A percentile compares a stretch with the other conserved stretches of the same genome.
These are phyloP conservation scores for Crotalus tigris DNA, from an alignment of 2,113 vertebrate species.

Conservation along the genomic window DNA sequence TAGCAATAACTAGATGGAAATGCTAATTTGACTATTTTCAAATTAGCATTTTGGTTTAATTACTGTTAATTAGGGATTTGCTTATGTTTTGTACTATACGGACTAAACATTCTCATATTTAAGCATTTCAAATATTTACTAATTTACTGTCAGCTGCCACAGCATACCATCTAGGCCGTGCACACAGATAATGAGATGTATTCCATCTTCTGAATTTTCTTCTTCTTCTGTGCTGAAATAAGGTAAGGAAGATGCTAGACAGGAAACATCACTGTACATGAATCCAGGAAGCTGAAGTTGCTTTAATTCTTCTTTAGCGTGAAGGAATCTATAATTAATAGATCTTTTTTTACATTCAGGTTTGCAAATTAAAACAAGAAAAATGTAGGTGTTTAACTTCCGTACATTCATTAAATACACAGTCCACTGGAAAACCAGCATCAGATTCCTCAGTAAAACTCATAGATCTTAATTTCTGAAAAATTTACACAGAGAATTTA, in stretches of 20 bases:
- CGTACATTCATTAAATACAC: neutral
- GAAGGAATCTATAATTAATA: conserved; percentile 81
- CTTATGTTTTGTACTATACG: neutral
- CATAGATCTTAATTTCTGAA: neutral
- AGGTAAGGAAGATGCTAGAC: conserved; percentile 88
- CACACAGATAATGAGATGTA: conserved; percentile 95
- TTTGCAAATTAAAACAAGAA: neutral
- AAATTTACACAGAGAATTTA: neutral
- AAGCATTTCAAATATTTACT: conserved; percentile 1
- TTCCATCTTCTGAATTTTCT: conserved; percentile 85
- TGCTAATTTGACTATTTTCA: neutral
- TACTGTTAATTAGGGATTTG: neutral
- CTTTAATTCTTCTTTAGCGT: conserved; percentile 93
- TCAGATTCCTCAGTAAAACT: neutral
- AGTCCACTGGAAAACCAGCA: neutral
- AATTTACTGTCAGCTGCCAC: neutral
- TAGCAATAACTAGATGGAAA: neutral
- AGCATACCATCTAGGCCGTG: conserved; percentile 93
- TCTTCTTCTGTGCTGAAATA: conserved; percentile 95
- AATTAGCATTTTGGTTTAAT: neutral
- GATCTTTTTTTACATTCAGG: conserved; percentile 31
- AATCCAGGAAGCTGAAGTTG: conserved; percentile 91
- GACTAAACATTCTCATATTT: conserved; percentile 6
- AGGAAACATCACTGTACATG: conserved; percentile 90
- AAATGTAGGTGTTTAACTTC: neutral